Base-by-base conservation (phyloP, 2,888 invertebrate genomes). In the Xiphydria camelus region DNA sequence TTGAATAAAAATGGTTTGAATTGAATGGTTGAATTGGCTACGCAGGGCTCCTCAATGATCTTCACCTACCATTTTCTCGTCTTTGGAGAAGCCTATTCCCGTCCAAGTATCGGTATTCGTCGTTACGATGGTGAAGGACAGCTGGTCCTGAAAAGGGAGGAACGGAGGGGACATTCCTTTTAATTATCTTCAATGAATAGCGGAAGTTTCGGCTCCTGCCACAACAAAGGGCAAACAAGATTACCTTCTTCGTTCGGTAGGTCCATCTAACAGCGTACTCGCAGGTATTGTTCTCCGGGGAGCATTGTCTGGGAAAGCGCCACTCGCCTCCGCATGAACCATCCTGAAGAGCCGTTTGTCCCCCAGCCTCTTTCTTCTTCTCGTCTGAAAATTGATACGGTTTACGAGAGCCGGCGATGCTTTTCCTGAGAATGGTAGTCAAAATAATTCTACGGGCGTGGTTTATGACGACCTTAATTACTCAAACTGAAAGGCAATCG, bases 11-110 rank as follows among this genome's bases (percentile, higher is more conserved):
- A n/a, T n/a, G n/a, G n/a, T n/a, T n/a, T n/a, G n/a, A n/a, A n/a
- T n/a, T n/a, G n/a, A n/a, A n/a, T n/a, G n/a, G n/a, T n/a, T n/a
- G n/a, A n/a, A n/a, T n/a, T n/a, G n/a, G n/a, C n/a, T n/a, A n/a
- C n/a, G n/a, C n/a, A n/a, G n/a, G n/a, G n/a, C n/a, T n/a, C n/a
- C n/a, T n/a, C n/a, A n/a, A n/a, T n/a, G n/a, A n/a, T n/a, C n/a
- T n/a, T n/a, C 9, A 60, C 74, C 75, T 73, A 88, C 89, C 94
- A 94, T 94, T 73, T 83, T 88, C 56, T 83, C 85, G 66, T 92
- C 85, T 49, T 90, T 81, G 37, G 91, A 91, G 70, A 94, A 94
- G 1, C 87, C 94, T 48, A 94, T 90, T 0, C 94, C 94, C 0
- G 94, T 94, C 94, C 94, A 94, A 5, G 83, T 82, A 53, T 89